A percentile compares a stretch with the other conserved stretches of the same genome.
Evolutionary conservation across 2,888 invertebrate species (phyloP).

Genomic region (Crocallis elinguaria): DNA sequence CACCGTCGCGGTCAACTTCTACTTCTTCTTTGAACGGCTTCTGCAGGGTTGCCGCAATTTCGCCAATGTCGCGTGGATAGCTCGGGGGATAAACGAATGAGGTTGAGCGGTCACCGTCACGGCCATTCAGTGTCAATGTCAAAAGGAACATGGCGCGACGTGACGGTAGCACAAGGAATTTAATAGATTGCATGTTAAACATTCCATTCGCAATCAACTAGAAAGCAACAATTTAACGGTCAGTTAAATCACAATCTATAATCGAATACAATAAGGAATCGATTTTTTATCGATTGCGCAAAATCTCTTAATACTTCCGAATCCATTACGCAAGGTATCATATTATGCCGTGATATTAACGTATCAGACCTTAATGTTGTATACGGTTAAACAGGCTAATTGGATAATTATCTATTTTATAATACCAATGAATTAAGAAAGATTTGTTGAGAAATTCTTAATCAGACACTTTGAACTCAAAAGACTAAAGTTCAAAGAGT

Average conservation of each 20-base stretch:
- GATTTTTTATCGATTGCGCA: slow-evolving; percentile 38
- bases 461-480: too few species aligned
- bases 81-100: too few species aligned
- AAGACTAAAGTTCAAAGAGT: too few species aligned
- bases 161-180: too few species aligned
- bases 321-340: slow-evolving; percentile 24
- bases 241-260: slow-evolving; percentile 34
- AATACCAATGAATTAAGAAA: background rate
- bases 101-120: too few species aligned
- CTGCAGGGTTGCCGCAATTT: too few species aligned
- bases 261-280: slow-evolving; percentile 39
- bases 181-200: slow-evolving; percentile 15
- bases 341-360: slow-evolving; percentile 19
- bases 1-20: too few species aligned
- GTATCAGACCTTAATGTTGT: slow-evolving; percentile 9
- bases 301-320: slow-evolving; percentile 37
- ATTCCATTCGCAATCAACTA: slow-evolving; percentile 14
- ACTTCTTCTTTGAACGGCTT: too few species aligned
- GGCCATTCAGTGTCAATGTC: too few species aligned
- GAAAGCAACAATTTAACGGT: slow-evolving; percentile 37
- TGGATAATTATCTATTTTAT: background rate
- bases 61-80: too few species aligned
- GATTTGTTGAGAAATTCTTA: too few species aligned
- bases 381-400: background rate
- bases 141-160: too few species aligned